A percentile compares a stretch with the other conserved stretches of the same genome.
Conservation (phyloP, 2,888 invertebrate species). For the Cryptocephalus moraei region DNA sequence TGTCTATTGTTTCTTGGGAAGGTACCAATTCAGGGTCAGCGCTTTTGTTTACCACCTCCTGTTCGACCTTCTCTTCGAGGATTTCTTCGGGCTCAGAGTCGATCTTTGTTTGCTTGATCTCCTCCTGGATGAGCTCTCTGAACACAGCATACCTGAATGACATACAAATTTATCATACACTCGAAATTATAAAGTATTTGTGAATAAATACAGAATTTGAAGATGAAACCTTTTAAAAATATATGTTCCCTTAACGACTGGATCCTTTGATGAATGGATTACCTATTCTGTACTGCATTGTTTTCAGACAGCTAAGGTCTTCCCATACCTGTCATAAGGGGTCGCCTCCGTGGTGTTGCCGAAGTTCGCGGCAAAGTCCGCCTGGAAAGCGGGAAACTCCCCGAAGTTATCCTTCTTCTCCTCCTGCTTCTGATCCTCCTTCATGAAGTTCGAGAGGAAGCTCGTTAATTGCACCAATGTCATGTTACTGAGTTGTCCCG, state of each 20-base stretch:
- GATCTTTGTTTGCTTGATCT: constrained; percentile 48
- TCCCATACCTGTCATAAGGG: too few species aligned
- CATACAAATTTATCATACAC: too few species aligned
- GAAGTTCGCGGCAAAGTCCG: constrained; percentile 58
- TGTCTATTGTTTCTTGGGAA: constrained; percentile 34
- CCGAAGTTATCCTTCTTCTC: constrained; percentile 12
- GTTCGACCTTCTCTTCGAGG: constrained; percentile 20
- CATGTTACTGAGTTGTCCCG: constrained; percentile 70
- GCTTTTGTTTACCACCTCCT: constrained; percentile 12
- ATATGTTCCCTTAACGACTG: too few species aligned
- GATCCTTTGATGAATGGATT: too few species aligned
- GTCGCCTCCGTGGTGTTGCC: constrained; percentile 39
- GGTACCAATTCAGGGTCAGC: constrained; percentile 16
- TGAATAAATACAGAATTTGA: too few species aligned
- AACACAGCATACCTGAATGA: constrained; percentile 63
- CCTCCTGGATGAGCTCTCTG: constrained; percentile 69
- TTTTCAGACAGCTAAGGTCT: too few species aligned
- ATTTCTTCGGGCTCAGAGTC: constrained; percentile 32
- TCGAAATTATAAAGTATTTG: too few species aligned
- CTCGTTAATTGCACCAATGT: constrained; percentile 78
- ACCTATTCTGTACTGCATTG: too few species aligned
- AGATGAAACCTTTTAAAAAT: too few species aligned
- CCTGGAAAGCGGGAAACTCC: constrained; percentile 51
- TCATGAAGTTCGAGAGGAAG: constrained; percentile 56
- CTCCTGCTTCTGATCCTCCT: constrained; percentile 14